phyloP scores from a whole-genome alignment of 2,113 vertebrate genomes.

The Vanacampus margaritifer region DNA sequence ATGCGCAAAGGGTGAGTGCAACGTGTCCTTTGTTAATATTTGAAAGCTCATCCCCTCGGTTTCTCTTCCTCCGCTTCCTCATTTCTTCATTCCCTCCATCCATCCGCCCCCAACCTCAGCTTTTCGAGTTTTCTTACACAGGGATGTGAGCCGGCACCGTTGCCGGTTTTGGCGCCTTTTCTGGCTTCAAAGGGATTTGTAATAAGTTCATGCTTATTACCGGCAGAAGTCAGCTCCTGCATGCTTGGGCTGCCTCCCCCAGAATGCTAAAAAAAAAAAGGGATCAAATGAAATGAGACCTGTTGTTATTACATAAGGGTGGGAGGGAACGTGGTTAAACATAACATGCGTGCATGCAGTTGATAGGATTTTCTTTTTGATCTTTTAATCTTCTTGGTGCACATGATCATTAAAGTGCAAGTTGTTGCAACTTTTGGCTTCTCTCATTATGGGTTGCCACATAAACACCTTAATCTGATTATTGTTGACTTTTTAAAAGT shows the following conservation, averaged over 20 bases:
- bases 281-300: conserved; percentile 14
- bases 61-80: conserved; percentile 26
- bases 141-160: conserved; percentile 11
- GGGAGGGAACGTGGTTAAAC: not conserved
- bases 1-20: conserved; percentile 94
- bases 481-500: too few relatives aligned
- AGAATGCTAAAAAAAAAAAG: conserved; percentile 3
- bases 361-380: not conserved
- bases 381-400: not conserved
- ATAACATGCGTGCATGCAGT: not conserved
- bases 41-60: conserved; percentile 16
- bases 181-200: conserved; percentile 43
- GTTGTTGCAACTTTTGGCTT: not conserved
- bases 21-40: conserved; percentile 36
- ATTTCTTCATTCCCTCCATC: conserved; percentile 8
- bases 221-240: conserved; percentile 14
- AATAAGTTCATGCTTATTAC: conserved; percentile 37
- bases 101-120: not conserved
- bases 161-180: conserved; percentile 19
- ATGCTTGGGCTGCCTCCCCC: conserved; percentile 8
- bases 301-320: conserved; percentile 9
- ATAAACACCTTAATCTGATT: not conserved
- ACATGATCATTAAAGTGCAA: not conserved
- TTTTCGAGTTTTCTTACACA: conserved; percentile 13
- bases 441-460: not conserved